These are phyloP conservation scores for Drosophila hamatofila DNA, from an alignment of 2,888 invertebrate genomes.

Conservation along the genomic window DNA sequence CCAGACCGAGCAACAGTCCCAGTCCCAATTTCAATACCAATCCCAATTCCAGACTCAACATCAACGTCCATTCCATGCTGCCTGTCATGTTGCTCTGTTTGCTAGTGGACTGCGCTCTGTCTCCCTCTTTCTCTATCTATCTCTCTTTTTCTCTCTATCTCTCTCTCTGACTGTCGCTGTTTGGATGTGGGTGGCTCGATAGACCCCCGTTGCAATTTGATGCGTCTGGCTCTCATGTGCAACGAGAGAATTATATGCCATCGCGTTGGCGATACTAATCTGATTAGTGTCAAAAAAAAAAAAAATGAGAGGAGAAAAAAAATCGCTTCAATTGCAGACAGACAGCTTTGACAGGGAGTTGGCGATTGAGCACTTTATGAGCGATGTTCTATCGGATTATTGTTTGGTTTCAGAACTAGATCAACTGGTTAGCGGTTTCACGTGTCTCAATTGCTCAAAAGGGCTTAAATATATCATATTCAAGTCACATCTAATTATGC, in stretches of 20 bases:
- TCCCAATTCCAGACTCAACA: slow-evolving; percentile 43
- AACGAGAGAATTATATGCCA: slow-evolving; percentile 54
- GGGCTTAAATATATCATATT: neutral
- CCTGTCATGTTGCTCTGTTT: slow-evolving; percentile 69
- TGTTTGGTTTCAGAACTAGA: slow-evolving; percentile 18
- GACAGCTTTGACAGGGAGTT: slow-evolving; percentile 53
- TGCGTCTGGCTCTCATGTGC: slow-evolving; percentile 68
- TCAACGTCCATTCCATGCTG: slow-evolving; percentile 64
- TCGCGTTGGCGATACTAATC: slow-evolving; percentile 84
- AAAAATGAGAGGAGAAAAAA: slow-evolving; percentile 31
- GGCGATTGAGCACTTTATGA: slow-evolving; percentile 48
- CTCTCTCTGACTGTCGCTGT: neutral
- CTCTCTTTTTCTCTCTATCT: neutral
- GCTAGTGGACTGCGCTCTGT: slow-evolving; percentile 42
- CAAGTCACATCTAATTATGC: neutral
- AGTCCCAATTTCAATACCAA: slow-evolving; percentile 30
- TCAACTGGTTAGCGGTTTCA: slow-evolving; percentile 11
- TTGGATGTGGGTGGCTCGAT: slow-evolving; percentile 42
- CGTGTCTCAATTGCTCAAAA: neutral
- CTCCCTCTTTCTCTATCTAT: neutral
- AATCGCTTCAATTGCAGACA: slow-evolving; percentile 59
- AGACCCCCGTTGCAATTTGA: slow-evolving; percentile 67
- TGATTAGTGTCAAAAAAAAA: slow-evolving; percentile 83
- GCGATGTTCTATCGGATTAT: slow-evolving; percentile 34
- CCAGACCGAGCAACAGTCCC: slow-evolving; percentile 35